These are phyloP conservation scores for Pseudochirops cupreus DNA, from an alignment of 2,797 vertebrate genomes.

Conservation along the genomic window DNA sequence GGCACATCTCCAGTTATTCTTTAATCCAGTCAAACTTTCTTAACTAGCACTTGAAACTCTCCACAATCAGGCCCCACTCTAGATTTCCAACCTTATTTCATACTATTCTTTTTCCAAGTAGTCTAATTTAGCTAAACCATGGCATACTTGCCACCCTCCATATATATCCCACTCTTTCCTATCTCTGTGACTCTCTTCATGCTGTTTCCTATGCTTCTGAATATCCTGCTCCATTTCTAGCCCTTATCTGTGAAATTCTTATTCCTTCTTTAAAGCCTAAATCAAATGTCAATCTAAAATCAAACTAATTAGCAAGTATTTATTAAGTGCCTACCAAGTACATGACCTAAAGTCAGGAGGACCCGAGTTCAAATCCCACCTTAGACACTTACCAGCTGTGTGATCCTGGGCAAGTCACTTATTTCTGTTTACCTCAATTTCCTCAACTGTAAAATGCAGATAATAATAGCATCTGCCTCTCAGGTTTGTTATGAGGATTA, in stretches of 20 bases:
- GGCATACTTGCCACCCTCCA: background rate
- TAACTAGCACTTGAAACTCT: background rate
- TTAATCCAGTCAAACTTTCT: background rate
- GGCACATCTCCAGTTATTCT: background rate
- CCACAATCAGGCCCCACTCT: background rate
- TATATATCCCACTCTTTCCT: background rate
- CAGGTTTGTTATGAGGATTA: background rate
- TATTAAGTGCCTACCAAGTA: background rate
- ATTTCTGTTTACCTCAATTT: background rate
- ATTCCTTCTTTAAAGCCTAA: background rate
- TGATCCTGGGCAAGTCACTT: background rate
- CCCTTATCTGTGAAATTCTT: background rate
- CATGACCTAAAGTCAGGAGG: background rate
- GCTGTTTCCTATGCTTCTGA: background rate
- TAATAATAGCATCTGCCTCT: background rate
- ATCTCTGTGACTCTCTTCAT: background rate
- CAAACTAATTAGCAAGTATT: background rate
- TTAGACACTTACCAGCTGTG: background rate
- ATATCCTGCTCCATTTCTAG: background rate
- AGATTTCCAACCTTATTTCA: background rate
- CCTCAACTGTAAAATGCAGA: background rate
- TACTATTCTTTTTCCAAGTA: background rate
- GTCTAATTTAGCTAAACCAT: background rate
- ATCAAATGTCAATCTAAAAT: background rate
- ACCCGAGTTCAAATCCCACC: background rate